These are phyloP conservation scores for Reticulitermes speratus DNA, from an alignment of 1,140 invertebrate species.

Conservation along the genomic window DNA sequence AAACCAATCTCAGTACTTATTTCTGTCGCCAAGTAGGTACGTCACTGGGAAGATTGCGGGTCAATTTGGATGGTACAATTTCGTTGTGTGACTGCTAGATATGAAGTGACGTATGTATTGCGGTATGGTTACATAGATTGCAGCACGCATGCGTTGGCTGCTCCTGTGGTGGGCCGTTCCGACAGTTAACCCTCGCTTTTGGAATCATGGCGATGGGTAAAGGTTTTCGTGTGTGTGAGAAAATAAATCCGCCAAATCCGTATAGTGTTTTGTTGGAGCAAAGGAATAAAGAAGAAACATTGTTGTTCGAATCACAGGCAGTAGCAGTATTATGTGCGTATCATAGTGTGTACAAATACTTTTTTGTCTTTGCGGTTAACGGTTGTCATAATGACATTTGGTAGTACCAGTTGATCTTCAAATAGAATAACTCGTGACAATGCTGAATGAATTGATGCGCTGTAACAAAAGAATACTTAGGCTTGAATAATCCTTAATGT, in stretches of 20 bases:
- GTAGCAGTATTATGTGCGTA: slow-evolving; percentile 79
- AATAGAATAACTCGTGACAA: too few species aligned
- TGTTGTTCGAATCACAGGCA: slow-evolving; percentile 88
- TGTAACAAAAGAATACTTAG: too few species aligned
- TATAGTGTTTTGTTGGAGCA: slow-evolving; percentile 89
- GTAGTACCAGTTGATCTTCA: too few species aligned
- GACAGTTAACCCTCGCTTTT: neutral
- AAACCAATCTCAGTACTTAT: too few species aligned
- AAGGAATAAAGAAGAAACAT: slow-evolving; percentile 77
- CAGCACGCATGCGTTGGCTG: neutral
- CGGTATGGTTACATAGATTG: neutral
- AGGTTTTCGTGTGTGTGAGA: slow-evolving; percentile 86
- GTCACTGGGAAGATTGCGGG: too few species aligned
- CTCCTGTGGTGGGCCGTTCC: neutral
- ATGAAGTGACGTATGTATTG: neutral
- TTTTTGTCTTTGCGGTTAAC: neutral
- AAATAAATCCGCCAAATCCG: slow-evolving; percentile 77
- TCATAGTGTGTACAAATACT: slow-evolving; percentile 2
- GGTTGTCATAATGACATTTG: neutral
- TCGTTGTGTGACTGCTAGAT: too few species aligned
- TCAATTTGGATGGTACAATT: too few species aligned
- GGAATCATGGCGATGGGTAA: slow-evolving; percentile 88
- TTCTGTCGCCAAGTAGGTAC: too few species aligned
- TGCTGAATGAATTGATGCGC: too few species aligned
- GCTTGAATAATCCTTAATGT: too few species aligned